Percentiles rank a stretch among this genome's conserved stretches.
These are phyloP conservation scores for Leucoptera coffeella DNA, from an alignment of 2,888 invertebrate genomes.

Conservation along the genomic window DNA sequence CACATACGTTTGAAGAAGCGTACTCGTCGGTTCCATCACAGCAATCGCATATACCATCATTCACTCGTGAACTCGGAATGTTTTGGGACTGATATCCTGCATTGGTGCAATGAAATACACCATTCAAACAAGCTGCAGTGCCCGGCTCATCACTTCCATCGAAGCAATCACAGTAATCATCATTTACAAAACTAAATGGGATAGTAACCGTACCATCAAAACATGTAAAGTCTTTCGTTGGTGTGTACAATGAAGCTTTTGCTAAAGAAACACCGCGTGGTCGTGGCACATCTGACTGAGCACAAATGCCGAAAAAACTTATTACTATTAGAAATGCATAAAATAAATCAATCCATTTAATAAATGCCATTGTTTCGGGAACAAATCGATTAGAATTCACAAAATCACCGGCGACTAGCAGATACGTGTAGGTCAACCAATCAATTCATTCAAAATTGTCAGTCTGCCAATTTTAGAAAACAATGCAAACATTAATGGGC, in stretches of 20 bases:
- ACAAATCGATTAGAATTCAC: background rate
- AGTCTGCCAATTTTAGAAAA: too few relatives aligned
- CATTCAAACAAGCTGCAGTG: conserved; percentile 89
- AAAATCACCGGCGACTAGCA: too few relatives aligned
- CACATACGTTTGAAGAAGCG: conserved; percentile 54
- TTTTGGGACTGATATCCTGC: conserved; percentile 69
- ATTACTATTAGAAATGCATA: conserved; percentile 21
- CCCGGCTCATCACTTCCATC: conserved; percentile 89
- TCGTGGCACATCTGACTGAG: conserved; percentile 57
- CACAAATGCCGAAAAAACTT: conserved; percentile 24
- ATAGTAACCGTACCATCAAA: conserved; percentile 81
- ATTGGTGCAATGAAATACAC: conserved; percentile 76
- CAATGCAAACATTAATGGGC: background rate
- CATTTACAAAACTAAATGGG: conserved; percentile 77
- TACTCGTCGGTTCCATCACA: conserved; percentile 90
- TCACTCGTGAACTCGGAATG: conserved; percentile 83
- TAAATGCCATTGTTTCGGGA: conserved; percentile 2
- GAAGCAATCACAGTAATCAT: conserved; percentile 91
- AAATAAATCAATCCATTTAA: conserved; percentile 21
- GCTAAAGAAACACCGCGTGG: conserved; percentile 69
- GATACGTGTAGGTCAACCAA: too few relatives aligned
- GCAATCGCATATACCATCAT: conserved; percentile 94
- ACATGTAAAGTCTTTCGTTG: conserved; percentile 78
- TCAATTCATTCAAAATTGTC: too few relatives aligned
- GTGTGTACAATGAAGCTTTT: conserved; percentile 70